Base-by-base conservation (phyloP, 1,140 invertebrate genomes). In the Sesamia nonagrioides region DNA sequence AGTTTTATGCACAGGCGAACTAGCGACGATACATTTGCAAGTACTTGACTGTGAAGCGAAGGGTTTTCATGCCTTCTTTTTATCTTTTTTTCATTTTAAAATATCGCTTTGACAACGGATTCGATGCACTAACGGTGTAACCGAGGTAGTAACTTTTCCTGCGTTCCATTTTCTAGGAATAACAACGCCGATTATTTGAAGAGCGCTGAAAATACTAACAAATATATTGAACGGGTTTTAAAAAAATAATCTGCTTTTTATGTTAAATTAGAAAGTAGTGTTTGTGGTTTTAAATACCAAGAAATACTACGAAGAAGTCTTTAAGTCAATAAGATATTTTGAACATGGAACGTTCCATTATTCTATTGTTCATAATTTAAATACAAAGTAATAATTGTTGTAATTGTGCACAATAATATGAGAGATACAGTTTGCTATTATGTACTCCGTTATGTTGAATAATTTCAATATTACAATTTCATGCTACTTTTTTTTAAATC, bases 21-120 rank as follows among this genome's bases (percentile, higher is more conserved):
- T 71, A 71, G 33, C 15, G 21, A 48, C 52, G 61, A 71, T 37
- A 78, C 52, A 56, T 78, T 71, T 50, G 58, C 21, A 63, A 63
- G 21, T 76, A 50, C 27, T 52, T 21, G 42, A 21, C 40, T 76
- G 58, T 50, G 45, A 63, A 61, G 15, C 58, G 58, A 76, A 76
- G 27, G 56, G 17, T 76, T 76, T n/a, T 50, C 42, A 60, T 63
- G 56, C 63, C 9, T 76, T 17, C 42, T 50, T 63, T 52, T 18
- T 21, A 63, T 37, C 42, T 60, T 76, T 76, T 76, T 76, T 76
- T 45, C 58, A 63, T 76, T 76, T 63, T 52, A 73, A 72, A 73
- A 73, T 60, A 76, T 63, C 27, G 45, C 42, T 61, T 75, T 75
- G 42, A 61, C 42, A 75, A 42, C 58, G 11, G 45, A 50, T 21